Conservation (phyloP, 1,140 invertebrate species). For the Nymphalis io region DNA sequence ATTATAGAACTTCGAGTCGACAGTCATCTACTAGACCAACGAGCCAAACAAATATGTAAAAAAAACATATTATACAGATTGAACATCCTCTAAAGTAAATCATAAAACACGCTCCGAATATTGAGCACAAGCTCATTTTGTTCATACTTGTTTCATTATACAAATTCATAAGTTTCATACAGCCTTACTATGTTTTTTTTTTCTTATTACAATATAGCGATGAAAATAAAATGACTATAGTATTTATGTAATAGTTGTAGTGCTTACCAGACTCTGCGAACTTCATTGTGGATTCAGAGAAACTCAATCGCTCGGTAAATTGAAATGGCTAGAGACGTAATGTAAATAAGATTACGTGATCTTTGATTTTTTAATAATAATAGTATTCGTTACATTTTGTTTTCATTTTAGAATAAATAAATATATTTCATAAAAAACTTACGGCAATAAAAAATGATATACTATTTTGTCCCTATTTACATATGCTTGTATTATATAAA, state of each 20-base stretch:
- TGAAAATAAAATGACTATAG: neutral
- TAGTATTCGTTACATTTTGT: neutral
- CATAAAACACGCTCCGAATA: too few relatives aligned
- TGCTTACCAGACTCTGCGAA: neutral
- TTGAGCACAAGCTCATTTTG: too few relatives aligned
- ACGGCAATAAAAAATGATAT: too few relatives aligned
- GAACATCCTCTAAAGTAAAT: too few relatives aligned
- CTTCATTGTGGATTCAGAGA: neutral
- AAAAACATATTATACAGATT: too few relatives aligned
- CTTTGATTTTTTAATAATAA: constrained; percentile 2
- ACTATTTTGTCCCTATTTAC: too few relatives aligned
- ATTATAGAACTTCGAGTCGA: too few relatives aligned
- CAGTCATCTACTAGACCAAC: too few relatives aligned
- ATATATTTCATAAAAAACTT: too few relatives aligned
- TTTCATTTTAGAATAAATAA: too few relatives aligned
- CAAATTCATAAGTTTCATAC: neutral
- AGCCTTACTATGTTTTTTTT: neutral
- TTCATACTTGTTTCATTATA: neutral
- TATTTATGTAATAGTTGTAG: neutral
- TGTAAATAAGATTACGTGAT: constrained; percentile 4
- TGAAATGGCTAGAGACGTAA: neutral
- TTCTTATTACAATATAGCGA: neutral
- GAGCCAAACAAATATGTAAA: too few relatives aligned
- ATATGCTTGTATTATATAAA: too few relatives aligned
- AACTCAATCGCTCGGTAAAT: constrained; percentile 6